Evolutionary conservation across 2,888 invertebrate species (phyloP).

Genomic region (Dichetophora obliterata): DNA sequence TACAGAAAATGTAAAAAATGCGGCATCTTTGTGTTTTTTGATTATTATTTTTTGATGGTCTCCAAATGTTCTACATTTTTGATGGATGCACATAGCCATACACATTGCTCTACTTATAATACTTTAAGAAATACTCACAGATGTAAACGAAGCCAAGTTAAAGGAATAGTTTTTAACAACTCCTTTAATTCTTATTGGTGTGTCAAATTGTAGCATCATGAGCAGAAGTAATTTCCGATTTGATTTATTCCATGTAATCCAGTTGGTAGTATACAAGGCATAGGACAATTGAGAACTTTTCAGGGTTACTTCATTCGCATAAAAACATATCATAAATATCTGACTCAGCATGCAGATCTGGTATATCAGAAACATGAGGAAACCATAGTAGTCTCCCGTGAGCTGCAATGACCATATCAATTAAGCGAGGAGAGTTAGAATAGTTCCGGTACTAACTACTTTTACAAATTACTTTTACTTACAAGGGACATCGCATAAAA

Average conservation of each 20-base stretch:
- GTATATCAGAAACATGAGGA: constrained; percentile 43
- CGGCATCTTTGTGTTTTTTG: no score
- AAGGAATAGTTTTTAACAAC: constrained; percentile 54
- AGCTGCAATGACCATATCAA: not conserved
- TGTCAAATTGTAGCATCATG: constrained; percentile 52
- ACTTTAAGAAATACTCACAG: constrained; percentile 52
- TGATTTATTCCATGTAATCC: constrained; percentile 52
- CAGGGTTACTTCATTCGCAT: constrained; percentile 54
- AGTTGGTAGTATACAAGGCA: constrained; percentile 53
- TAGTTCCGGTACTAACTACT: not conserved
- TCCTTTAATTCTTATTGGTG: constrained; percentile 51
- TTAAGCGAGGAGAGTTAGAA: not conserved
- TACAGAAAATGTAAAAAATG: no score
- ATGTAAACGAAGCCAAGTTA: constrained; percentile 53
- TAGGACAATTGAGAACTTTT: constrained; percentile 52
- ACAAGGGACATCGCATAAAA: constrained; percentile 59
- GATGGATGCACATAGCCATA: no score
- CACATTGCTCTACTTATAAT: no score
- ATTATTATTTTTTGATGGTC: no score
- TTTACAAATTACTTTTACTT: constrained; percentile 38
- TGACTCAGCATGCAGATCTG: constrained; percentile 56
- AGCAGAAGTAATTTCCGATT: constrained; percentile 54
- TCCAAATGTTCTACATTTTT: no score
- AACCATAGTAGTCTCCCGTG: not conserved
- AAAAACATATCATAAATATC: constrained; percentile 59